phyloP scores from a whole-genome alignment of 2,888 invertebrate species.

The Drosophila paracracens region DNA sequence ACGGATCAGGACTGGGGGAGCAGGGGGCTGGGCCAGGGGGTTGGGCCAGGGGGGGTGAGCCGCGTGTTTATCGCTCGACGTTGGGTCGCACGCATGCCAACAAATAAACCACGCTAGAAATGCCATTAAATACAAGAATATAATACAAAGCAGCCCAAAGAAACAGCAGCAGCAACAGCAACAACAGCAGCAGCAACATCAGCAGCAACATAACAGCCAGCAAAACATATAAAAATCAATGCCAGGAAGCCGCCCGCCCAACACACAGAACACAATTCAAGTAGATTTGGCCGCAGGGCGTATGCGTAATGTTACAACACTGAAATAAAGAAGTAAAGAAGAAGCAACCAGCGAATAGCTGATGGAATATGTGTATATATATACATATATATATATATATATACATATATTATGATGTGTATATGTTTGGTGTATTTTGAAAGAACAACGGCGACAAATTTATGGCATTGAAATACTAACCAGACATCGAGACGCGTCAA shows the following conservation, averaged over 20 bases:
- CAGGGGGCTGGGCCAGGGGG: neutral
- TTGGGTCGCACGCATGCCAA: conserved; percentile 78
- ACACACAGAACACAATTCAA: neutral
- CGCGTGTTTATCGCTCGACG: conserved; percentile 74
- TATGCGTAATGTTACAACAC: conserved; percentile 69
- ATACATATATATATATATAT: conserved; percentile 1
- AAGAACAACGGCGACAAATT: conserved; percentile 71
- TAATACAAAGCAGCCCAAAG: conserved; percentile 54
- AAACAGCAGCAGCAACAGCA: conserved; percentile 34
- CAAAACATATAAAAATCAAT: conserved; percentile 67
- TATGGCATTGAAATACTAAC: conserved; percentile 77
- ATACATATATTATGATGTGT: conserved; percentile 3
- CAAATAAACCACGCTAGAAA: conserved; percentile 78
- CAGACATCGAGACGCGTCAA: conserved; percentile 78
- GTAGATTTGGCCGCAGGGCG: conserved; percentile 48
- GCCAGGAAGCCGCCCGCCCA: conserved; percentile 69
- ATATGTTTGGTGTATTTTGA: conserved; percentile 39
- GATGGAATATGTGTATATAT: neutral
- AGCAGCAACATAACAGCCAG: conserved; percentile 15
- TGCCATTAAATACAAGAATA: conserved; percentile 76
- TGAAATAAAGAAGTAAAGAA: conserved; percentile 24
- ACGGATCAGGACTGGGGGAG: neutral
- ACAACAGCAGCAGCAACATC: neutral
- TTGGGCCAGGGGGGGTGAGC: conserved; percentile 28
- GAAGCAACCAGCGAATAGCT: conserved; percentile 9